Evolutionary conservation across 2,113 vertebrate species (phyloP).

Genomic region (Indicator indicator): DNA sequence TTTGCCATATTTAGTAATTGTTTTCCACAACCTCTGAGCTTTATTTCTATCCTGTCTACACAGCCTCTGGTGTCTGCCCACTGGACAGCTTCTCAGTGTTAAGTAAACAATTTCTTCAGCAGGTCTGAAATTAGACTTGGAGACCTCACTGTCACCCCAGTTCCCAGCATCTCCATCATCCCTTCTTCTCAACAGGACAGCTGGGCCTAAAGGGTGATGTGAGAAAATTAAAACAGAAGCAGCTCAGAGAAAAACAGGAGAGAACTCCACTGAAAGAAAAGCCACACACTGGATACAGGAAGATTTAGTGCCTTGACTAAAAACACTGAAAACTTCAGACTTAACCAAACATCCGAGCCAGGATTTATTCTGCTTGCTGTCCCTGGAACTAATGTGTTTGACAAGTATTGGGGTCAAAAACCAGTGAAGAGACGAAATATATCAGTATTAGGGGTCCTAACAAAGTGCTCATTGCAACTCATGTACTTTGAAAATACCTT

Average conservation of each 20-base stretch:
- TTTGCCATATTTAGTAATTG: conserved; percentile 2
- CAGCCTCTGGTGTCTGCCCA: not conserved
- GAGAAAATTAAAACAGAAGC: not conserved
- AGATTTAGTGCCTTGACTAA: not conserved
- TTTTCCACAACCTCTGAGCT: not conserved
- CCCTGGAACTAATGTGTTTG: not conserved
- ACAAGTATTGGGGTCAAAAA: not conserved
- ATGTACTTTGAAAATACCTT: not conserved
- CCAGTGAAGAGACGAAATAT: not conserved
- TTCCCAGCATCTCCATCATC: not conserved
- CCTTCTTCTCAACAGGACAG: not conserved
- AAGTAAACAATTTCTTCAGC: not conserved
- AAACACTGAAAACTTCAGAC: not conserved
- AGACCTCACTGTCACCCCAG: not conserved
- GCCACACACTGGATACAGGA: not conserved
- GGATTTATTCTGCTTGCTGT: not conserved
- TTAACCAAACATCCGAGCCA: not conserved
- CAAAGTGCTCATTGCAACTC: not conserved
- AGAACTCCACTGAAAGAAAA: not conserved
- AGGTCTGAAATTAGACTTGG: not conserved
- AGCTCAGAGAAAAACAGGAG: not conserved
- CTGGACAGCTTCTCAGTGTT: not conserved
- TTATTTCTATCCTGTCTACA: not conserved
- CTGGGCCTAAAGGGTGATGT: not conserved
- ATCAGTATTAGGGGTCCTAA: not conserved